Evolutionary conservation across 2,888 invertebrate genomes (phyloP).

Genomic region (Ceriagrion tenellum): DNA sequence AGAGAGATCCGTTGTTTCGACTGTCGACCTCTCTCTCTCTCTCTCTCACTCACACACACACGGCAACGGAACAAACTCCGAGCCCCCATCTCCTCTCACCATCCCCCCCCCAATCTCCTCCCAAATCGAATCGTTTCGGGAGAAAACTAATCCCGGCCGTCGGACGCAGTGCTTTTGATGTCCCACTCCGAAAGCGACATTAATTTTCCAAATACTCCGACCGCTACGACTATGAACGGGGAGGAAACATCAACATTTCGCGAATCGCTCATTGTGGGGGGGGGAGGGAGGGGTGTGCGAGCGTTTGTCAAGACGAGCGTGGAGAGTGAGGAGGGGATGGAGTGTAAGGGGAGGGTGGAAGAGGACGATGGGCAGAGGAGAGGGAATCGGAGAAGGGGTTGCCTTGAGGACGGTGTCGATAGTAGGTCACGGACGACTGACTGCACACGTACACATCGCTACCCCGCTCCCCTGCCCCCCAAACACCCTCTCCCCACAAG

Average conservation of each 20-base stretch:
- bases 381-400: background rate
- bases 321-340: background rate
- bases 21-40: background rate
- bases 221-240: background rate
- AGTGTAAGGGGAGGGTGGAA: background rate
- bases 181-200: background rate
- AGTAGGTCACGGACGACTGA: slow-evolving; percentile 33
- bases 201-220: background rate
- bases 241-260: background rate
- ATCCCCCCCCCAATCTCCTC: too few species aligned
- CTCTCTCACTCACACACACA: background rate
- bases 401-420: background rate
- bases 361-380: background rate
- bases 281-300: too few species aligned
- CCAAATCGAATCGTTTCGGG: background rate
- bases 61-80: background rate
- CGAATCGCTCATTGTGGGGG: background rate
- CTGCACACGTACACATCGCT: background rate
- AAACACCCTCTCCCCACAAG: too few species aligned
- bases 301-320: background rate
- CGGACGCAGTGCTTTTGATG: background rate
- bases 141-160: background rate
- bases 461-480: background rate
- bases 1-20: background rate
- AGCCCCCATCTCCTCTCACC: too few species aligned